Conservation (phyloP, 23 tunicate species). For the Styela plicata region DNA sequence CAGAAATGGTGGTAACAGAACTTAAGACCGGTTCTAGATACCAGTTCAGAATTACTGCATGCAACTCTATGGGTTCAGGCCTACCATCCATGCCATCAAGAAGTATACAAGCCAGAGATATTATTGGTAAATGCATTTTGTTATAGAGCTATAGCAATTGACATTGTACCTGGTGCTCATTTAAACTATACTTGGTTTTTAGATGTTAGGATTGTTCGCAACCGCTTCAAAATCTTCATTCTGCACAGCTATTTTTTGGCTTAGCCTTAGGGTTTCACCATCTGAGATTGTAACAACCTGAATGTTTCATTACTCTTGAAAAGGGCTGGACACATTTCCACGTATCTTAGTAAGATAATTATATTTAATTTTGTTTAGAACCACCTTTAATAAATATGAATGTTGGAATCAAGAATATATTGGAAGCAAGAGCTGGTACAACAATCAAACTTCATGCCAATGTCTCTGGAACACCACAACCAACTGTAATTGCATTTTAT, state of each 20-base stretch:
- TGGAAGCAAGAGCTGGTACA: slow-evolving; percentile 37
- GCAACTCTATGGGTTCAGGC: slow-evolving; percentile 27
- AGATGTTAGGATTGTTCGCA: too few relatives aligned
- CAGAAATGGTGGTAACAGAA: background rate
- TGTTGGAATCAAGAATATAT: slow-evolving; percentile 17
- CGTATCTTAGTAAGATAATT: too few relatives aligned
- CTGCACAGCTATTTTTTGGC: too few relatives aligned
- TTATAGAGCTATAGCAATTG: too few relatives aligned
- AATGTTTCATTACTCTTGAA: too few relatives aligned
- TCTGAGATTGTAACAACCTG: too few relatives aligned
- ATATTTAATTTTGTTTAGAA: slow-evolving; percentile 15
- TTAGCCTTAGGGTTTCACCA: too few relatives aligned
- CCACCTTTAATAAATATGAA: slow-evolving; percentile 32
- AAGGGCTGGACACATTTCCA: too few relatives aligned
- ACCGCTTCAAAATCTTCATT: too few relatives aligned
- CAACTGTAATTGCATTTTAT: background rate
- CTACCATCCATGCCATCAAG: slow-evolving; percentile 43
- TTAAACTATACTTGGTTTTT: too few relatives aligned
- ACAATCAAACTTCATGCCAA: slow-evolving; percentile 23
- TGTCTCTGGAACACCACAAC: slow-evolving; percentile 25
- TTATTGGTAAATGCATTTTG: slow-evolving; percentile 35
- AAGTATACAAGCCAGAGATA: slow-evolving; percentile 23
- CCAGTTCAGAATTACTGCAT: slow-evolving; percentile 33
- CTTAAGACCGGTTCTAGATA: slow-evolving; percentile 17
- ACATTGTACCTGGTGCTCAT: too few relatives aligned